Conservation (phyloP, 37 sponge, comb jelly and placozoan genomes). For the Agelas oroides region DNA sequence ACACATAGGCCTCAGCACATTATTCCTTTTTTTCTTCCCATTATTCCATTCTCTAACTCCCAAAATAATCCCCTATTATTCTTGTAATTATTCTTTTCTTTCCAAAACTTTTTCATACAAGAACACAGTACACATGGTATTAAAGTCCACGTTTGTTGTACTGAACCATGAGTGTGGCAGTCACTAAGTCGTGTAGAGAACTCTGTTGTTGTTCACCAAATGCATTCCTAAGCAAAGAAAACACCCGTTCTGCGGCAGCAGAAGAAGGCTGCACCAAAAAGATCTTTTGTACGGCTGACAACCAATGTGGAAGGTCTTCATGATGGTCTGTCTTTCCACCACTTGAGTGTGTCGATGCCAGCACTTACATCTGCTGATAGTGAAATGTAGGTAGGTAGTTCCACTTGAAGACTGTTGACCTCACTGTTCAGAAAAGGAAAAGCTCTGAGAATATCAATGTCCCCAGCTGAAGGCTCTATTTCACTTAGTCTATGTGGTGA, state of each 20-base stretch:
- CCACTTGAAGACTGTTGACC: background rate
- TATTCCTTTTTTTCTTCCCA: too few species aligned
- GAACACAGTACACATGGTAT: too few species aligned
- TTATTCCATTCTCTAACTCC: too few species aligned
- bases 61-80: too few species aligned
- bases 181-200: background rate
- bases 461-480: background rate
- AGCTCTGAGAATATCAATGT: background rate
- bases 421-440: background rate
- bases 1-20: too few species aligned
- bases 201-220: conserved; percentile 9
- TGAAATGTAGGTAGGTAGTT: conserved; percentile 1
- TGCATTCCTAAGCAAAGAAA: background rate
- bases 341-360: background rate
- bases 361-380: conserved; percentile 2
- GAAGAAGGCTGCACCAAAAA: background rate
- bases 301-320: background rate
- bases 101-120: too few species aligned
- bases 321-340: conserved; percentile 8
- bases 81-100: too few species aligned
- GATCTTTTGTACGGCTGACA: background rate
- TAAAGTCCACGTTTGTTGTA: background rate
- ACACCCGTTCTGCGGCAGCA: background rate
- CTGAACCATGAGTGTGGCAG: background rate
- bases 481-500: background rate